These are phyloP conservation scores for Drosophila ercepeae DNA, from an alignment of 1,140 invertebrate species.

Conservation along the genomic window DNA sequence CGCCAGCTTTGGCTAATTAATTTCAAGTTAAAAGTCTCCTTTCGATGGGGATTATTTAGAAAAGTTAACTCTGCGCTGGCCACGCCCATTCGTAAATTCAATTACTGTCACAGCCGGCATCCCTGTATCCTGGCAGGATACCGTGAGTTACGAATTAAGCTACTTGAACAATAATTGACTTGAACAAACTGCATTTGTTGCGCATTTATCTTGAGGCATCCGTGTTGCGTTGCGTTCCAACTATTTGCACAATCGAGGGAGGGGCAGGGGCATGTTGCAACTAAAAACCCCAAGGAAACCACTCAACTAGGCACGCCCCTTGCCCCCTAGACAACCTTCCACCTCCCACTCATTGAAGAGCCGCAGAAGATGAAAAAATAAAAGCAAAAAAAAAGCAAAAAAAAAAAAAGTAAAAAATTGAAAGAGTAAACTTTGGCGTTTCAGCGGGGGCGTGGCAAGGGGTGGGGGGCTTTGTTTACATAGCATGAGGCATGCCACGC, in stretches of 20 bases:
- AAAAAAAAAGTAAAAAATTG: too few species aligned
- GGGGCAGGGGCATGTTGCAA: background rate
- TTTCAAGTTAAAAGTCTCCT: conserved; percentile 9
- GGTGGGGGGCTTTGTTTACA: conserved; percentile 71
- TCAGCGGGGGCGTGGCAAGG: conserved; percentile 36
- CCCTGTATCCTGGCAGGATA: background rate
- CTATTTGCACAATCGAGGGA: conserved; percentile 41
- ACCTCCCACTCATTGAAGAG: conserved; percentile 36
- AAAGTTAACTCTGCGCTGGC: conserved; percentile 10
- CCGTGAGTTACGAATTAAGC: conserved; percentile 64
- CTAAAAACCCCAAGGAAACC: conserved; percentile 8
- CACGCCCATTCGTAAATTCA: conserved; percentile 15
- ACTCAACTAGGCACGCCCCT: background rate
- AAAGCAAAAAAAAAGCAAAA: conserved; percentile 13
- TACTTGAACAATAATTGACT: conserved; percentile 80
- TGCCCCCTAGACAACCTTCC: too few species aligned
- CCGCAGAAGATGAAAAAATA: conserved; percentile 64
- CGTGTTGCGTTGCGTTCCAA: conserved; percentile 36
- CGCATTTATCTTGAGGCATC: conserved; percentile 71
- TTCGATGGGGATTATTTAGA: too few species aligned
- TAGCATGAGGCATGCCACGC: conserved; percentile 30
- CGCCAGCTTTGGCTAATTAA: conserved; percentile 14
- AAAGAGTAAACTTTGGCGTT: conserved; percentile 63
- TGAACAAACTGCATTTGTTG: conserved; percentile 79
- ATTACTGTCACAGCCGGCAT: conserved; percentile 2